Evolutionary conservation across 2,113 vertebrate genomes (phyloP), one percentile per base, ranked within the genome.

Genomic region (Gopherus flavomarginatus): DNA sequence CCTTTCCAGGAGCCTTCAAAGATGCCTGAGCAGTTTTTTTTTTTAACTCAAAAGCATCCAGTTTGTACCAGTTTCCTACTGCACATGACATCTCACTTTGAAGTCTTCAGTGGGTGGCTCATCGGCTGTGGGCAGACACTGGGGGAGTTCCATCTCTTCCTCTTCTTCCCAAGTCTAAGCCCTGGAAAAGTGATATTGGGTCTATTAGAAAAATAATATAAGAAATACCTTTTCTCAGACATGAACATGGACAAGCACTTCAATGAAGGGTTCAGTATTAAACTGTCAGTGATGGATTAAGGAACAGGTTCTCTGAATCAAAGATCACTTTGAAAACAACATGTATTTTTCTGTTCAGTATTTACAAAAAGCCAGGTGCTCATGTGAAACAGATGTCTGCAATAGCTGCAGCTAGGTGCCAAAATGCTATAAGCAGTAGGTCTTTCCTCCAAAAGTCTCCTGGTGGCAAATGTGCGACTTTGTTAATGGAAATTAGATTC

Each of bases 401-500:
- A 89, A 85, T 83, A 53, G 3, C 3, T 56, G 31, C 22, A 94
- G 90, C 92, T 90, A 94, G 85, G 78, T 93, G 2, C 8, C 11
- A 83, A 56, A 93, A 87, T 81, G 31, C 5, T 85, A 78, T 65
- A 94, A 85, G 13, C 47, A 38, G 3, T 86, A 31, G 2, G 16
- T 44, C 93, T 96, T 87, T 90, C 54, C 88, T 92, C 83, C 94
- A 95, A n/a, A 88, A 83, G 89, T 11, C 31, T 94, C 29, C 56
- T 83, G 53, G 29, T 54, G 83, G 42, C 8, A 82, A 42, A 75
- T 87, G 69, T 92, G 57, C 93, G 95, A 65, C 42, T 7, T 56
- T 90, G 53, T 50, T 89, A 87, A 91, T 69, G 38, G 88, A 92
- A 96, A 88, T 0, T 5, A 81, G 7, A 91, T 83, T 87, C 27